These are phyloP conservation scores for Folsomia candida DNA, from an alignment of 2,888 invertebrate genomes.

Conservation along the genomic window DNA sequence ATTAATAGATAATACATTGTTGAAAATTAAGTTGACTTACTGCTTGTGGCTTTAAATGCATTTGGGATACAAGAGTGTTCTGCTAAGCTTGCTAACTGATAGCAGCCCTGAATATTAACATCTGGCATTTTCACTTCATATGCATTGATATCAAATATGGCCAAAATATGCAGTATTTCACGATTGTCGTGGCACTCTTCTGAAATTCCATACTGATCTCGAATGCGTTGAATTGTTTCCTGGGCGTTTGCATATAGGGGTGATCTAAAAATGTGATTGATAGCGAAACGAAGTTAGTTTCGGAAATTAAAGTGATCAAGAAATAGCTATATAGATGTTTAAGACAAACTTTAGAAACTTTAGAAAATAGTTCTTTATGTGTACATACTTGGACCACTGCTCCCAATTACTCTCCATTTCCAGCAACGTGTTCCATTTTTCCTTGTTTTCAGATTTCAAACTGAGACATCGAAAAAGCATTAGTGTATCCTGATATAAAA, in stretches of 20 bases:
- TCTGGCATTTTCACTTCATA: conserved; percentile 43
- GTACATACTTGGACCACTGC: conserved; percentile 37
- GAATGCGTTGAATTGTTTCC: conserved; percentile 28
- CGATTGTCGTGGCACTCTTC: conserved; percentile 21
- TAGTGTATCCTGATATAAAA: conserved; percentile 36
- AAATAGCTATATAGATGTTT: no score
- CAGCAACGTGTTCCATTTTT: conserved; percentile 35
- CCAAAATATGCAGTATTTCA: conserved; percentile 42
- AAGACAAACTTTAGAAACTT: no score
- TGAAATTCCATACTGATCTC: conserved; percentile 28
- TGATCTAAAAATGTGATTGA: conserved; percentile 24
- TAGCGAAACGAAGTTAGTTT: background rate
- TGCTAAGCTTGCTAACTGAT: conserved; percentile 41
- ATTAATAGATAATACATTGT: background rate
- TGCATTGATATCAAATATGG: conserved; percentile 44
- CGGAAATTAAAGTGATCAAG: no score
- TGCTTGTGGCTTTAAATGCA: conserved; percentile 42
- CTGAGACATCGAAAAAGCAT: conserved; percentile 46
- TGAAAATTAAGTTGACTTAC: conserved; percentile 28
- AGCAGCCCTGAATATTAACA: conserved; percentile 42
- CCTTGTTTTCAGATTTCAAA: conserved; percentile 30
- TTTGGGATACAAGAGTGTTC: conserved; percentile 50
- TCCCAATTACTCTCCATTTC: conserved; percentile 48
- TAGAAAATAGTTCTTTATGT: no score
- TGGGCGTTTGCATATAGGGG: conserved; percentile 28